phyloP scores from a whole-genome alignment of 2,888 invertebrate genomes.

The Macrosiphum euphorbiae region DNA sequence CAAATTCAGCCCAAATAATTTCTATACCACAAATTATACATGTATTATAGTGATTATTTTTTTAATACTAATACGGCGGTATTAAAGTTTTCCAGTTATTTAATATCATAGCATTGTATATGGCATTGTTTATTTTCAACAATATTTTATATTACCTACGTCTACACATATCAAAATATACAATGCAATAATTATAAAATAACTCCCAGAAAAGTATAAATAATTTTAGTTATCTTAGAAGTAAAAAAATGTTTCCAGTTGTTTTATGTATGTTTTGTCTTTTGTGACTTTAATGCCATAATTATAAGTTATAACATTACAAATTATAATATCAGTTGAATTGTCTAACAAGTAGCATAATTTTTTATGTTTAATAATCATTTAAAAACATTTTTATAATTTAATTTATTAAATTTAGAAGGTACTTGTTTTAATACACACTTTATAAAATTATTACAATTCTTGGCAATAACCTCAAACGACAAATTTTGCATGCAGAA shows the following conservation, averaged over 20 bases:
- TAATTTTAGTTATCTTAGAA: no score
- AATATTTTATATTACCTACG: neutral
- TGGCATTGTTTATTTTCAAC: neutral
- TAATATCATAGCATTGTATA: no score
- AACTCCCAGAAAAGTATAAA: no score
- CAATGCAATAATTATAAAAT: no score
- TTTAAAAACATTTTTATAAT: neutral
- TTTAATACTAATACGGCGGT: neutral
- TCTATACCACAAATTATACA: neutral
- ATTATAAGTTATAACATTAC: neutral
- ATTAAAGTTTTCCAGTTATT: neutral
- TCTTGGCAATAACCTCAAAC: neutral
- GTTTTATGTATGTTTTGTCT: neutral
- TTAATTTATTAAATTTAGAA: neutral
- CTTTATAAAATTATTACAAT: neutral
- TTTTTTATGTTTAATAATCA: neutral
- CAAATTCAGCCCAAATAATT: neutral
- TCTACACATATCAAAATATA: no score
- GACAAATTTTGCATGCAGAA: neutral
- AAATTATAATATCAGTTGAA: neutral
- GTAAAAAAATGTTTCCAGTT: no score
- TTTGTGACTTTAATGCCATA: neutral
- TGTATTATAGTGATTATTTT: neutral
- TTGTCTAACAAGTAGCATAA: neutral
- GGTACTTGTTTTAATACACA: neutral